Percentiles rank a stretch among this genome's conserved stretches.
Conservation (phyloP, 37 sponge, comb jelly and placozoan genomes). For the Aplysina aerophoba region DNA sequence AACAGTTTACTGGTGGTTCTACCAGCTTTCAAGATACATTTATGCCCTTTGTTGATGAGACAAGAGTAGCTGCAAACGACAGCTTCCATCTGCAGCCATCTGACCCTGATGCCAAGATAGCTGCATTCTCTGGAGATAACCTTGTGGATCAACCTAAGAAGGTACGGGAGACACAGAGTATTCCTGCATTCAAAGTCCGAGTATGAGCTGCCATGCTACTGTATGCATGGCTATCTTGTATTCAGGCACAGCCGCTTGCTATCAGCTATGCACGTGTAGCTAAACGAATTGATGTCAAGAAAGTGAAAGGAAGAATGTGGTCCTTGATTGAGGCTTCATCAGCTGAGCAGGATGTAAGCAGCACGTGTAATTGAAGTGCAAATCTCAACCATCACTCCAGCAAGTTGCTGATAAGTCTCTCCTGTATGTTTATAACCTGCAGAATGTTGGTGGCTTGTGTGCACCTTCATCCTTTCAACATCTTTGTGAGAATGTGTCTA, state of each 20-base stretch:
- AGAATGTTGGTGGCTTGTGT: neutral
- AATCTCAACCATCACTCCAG: neutral
- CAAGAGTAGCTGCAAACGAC: neutral
- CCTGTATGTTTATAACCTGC: neutral
- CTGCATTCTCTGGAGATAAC: slow-evolving; percentile 47
- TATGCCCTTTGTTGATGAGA: slow-evolving; percentile 34
- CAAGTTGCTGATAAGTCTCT: too few relatives aligned
- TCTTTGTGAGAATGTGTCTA: slow-evolving; percentile 5
- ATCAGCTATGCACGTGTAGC: slow-evolving; percentile 80
- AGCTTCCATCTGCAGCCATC: neutral
- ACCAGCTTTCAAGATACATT: slow-evolving; percentile 14
- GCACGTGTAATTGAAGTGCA: neutral
- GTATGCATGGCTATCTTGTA: neutral
- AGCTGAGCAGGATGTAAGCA: neutral
- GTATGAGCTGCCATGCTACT: slow-evolving; percentile 12
- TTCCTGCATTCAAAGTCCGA: too few relatives aligned
- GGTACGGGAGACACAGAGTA: slow-evolving; percentile 17
- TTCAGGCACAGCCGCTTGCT: slow-evolving; percentile 67
- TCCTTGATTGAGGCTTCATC: slow-evolving; percentile 32
- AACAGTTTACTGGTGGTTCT: neutral
- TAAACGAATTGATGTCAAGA: slow-evolving; percentile 85
- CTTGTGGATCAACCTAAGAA: slow-evolving; percentile 61
- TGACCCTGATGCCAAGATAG: neutral
- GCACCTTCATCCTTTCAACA: neutral
- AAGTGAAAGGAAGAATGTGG: slow-evolving; percentile 88